phyloP scores from a whole-genome alignment of 1,140 invertebrate genomes.

The Melanaphis sacchari region DNA sequence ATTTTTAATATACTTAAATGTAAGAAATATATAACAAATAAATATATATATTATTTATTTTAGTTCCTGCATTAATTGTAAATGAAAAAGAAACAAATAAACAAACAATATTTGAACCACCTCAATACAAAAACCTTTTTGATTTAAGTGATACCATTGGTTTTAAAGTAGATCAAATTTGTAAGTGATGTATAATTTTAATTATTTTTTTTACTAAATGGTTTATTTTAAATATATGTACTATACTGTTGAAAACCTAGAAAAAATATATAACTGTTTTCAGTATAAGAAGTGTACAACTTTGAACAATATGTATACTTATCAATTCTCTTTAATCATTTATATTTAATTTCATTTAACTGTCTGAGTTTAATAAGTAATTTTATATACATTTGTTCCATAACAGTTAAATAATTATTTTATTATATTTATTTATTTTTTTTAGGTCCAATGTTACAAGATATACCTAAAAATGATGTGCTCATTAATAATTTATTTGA shows the following conservation, averaged over 20 bases:
- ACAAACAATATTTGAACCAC: neutral
- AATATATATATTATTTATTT: neutral
- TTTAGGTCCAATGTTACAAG: neutral
- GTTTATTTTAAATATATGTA: neutral
- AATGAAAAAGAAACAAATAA: neutral
- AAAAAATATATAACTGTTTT: neutral
- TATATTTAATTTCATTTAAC: neutral
- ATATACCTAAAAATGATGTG: neutral
- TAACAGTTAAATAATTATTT: neutral
- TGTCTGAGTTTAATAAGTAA: neutral
- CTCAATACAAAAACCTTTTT: neutral
- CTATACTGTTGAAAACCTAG: neutral
- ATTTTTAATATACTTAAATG: neutral
- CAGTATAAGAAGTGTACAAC: neutral
- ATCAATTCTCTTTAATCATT: neutral
- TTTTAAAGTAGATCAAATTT: neutral
- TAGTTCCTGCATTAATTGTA: neutral
- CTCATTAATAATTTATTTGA: neutral
- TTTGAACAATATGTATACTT: neutral
- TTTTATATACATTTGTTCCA: neutral
- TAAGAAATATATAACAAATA: neutral
- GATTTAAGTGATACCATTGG: neutral
- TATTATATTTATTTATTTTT: neutral
- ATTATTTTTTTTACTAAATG: neutral
- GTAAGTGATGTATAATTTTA: neutral